Base-by-base conservation (phyloP, 2,888 invertebrate species). In the Diachrysia chrysitis region DNA sequence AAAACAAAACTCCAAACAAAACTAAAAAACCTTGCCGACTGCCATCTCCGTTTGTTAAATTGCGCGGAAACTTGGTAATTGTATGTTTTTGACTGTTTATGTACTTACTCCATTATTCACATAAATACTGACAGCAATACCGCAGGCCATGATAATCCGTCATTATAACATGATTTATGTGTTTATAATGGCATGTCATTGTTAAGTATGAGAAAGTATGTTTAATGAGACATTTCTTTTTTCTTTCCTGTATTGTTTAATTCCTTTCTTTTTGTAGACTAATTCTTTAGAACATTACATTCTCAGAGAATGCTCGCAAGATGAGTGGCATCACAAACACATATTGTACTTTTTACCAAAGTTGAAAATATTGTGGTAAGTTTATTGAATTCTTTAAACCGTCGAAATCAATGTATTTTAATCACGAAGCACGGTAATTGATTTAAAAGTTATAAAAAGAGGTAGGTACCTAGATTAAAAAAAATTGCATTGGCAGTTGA, bases 61-160 rank as follows among this genome's bases (percentile, higher is more conserved):
- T 83, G 83, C 75, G 85, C 83, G 84, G 87, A 86, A 89, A 86
- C 85, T 84, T 85, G 87, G 85, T 90, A 89, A 90, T 89, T 87
- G 85, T 81, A 58, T 80, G 70, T 73, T 77, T 69, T 64, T 73
- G 67, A 68, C 81, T 75, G 55, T 63, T 76, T 82, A 73, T 69
- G 53, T 76, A 73, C 59, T 65, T 66, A 46, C 58, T 51, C 71
- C 77, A 73, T 82, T 78, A 77, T 78, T 79, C 71, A 70, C 63
- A 70, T 73, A 67, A 79, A 69, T 68, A 64, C 55, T 70, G 71
- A 57, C 66, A 67, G 23, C 60, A 72, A 73, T 64, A 70, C 51
- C 63, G 71, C 60, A 58, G 69, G 59, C 56, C 42, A 67, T 66
- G 55, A 68, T 70, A 72, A 83, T 78, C 72, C 63, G 66, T 77